phyloP scores from a whole-genome alignment of 92 coral and sea anemone genomes.

The Epizoanthus rinbou region DNA sequence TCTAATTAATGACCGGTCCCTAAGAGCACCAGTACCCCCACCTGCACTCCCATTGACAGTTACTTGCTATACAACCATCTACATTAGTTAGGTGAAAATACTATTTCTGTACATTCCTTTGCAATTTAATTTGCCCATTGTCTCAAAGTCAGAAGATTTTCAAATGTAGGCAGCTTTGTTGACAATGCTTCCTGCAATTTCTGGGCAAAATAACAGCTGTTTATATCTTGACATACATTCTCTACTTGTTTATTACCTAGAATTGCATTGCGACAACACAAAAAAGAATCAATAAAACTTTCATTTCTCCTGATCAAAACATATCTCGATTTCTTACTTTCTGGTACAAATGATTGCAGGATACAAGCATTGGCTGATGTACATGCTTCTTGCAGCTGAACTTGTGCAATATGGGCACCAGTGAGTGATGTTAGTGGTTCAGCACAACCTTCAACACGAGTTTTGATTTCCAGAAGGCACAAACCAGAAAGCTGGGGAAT shows the following conservation, averaged over 20 bases:
- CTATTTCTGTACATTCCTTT: slow-evolving; percentile 31
- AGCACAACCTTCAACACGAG: slow-evolving; percentile 49
- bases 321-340: slow-evolving; percentile 47
- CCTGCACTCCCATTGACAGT: too few species aligned
- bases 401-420: slow-evolving; percentile 47
- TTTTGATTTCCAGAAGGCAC: slow-evolving; percentile 45
- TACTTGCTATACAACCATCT: background rate
- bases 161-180: slow-evolving; percentile 21
- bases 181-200: slow-evolving; percentile 37
- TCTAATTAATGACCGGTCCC: too few species aligned
- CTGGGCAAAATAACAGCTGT: slow-evolving; percentile 41
- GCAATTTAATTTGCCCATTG: slow-evolving; percentile 40
- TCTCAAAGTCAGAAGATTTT: slow-evolving; percentile 37
- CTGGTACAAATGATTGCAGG: slow-evolving; percentile 56
- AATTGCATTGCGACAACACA: slow-evolving; percentile 39
- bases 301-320: slow-evolving; percentile 37
- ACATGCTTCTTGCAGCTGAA: slow-evolving; percentile 32
- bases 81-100: slow-evolving; percentile 16
- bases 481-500: slow-evolving; percentile 43
- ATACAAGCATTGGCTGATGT: slow-evolving; percentile 32
- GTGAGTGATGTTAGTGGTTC: slow-evolving; percentile 50
- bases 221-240: slow-evolving; percentile 28
- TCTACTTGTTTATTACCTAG: slow-evolving; percentile 31
- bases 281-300: slow-evolving; percentile 34
- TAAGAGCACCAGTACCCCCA: too few species aligned